These are phyloP conservation scores for Dione juno DNA, from an alignment of 2,888 invertebrate species.

Conservation along the genomic window DNA sequence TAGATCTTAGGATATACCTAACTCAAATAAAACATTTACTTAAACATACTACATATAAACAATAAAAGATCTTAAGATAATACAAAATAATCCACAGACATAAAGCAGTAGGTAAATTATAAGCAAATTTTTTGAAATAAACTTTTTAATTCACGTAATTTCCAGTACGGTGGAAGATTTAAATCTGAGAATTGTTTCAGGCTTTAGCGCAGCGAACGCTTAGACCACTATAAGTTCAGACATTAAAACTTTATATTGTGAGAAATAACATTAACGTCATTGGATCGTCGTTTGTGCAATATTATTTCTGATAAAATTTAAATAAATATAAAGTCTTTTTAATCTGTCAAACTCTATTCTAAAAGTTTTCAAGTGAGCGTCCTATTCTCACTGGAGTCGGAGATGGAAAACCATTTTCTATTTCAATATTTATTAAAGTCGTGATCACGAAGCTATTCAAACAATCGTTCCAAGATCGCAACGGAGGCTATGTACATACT, in stretches of 20 bases:
- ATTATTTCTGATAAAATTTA: slow-evolving; percentile 10
- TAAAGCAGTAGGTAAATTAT: too few species aligned
- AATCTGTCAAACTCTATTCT: slow-evolving; percentile 10
- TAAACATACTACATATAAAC: background rate
- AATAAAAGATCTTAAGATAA: background rate
- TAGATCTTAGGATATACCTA: background rate
- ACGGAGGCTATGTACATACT: slow-evolving; percentile 37
- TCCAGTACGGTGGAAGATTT: slow-evolving; percentile 6
- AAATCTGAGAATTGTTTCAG: slow-evolving; percentile 19
- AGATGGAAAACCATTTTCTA: slow-evolving; percentile 17
- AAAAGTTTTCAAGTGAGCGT: slow-evolving; percentile 18
- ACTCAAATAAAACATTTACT: background rate
- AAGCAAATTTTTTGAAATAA: background rate
- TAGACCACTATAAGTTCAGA: slow-evolving; percentile 26
- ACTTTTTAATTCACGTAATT: slow-evolving; percentile 13
- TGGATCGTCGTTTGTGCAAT: background rate
- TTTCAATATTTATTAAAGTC: slow-evolving; percentile 37
- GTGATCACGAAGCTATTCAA: slow-evolving; percentile 40
- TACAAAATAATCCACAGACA: too few species aligned
- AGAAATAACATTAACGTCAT: slow-evolving; percentile 24
- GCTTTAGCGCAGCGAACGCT: slow-evolving; percentile 25
- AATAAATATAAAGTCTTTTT: slow-evolving; percentile 6
- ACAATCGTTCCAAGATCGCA: slow-evolving; percentile 41
- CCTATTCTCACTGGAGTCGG: slow-evolving; percentile 13
- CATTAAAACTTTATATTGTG: slow-evolving; percentile 27